Conservation (phyloP, 2,888 invertebrate species). For the Bugula neritina region DNA sequence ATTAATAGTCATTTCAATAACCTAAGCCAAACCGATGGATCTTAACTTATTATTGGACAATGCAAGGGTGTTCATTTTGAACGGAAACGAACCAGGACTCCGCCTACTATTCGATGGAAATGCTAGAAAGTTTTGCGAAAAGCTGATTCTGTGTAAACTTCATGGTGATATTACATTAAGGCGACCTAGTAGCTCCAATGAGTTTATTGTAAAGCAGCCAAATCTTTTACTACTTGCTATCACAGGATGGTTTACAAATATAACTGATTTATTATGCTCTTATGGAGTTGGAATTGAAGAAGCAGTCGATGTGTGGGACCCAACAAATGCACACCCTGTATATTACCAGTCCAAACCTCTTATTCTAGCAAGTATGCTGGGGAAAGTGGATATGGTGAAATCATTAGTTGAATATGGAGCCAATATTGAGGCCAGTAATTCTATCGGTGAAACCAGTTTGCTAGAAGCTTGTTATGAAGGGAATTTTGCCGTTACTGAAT, state of each 20-base stretch:
- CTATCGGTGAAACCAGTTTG: conserved; percentile 31
- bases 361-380: conserved; percentile 32
- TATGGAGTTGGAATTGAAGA: conserved; percentile 31
- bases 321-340: conserved; percentile 27
- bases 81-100: neutral
- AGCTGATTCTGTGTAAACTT: neutral
- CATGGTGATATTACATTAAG: neutral
- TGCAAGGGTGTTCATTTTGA: neutral
- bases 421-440: conserved; percentile 12
- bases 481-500: conserved; percentile 30
- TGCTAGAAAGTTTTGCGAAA: neutral
- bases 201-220: neutral
- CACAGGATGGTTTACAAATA: neutral
- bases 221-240: neutral
- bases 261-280: conserved; percentile 11
- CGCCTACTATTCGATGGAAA: conserved; percentile 15
- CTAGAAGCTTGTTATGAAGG: conserved; percentile 34
- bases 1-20: too few species aligned
- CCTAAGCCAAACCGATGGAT: neutral
- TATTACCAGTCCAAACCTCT: conserved; percentile 32
- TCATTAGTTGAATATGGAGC: conserved; percentile 31
- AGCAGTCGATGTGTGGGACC: conserved; percentile 31
- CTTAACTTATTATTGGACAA: neutral
- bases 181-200: neutral
- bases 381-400: conserved; percentile 32